Percentiles rank a stretch among this genome's conserved stretches.
Conservation (phyloP, 2,797 vertebrate species). For the Lemur catta region DNA sequence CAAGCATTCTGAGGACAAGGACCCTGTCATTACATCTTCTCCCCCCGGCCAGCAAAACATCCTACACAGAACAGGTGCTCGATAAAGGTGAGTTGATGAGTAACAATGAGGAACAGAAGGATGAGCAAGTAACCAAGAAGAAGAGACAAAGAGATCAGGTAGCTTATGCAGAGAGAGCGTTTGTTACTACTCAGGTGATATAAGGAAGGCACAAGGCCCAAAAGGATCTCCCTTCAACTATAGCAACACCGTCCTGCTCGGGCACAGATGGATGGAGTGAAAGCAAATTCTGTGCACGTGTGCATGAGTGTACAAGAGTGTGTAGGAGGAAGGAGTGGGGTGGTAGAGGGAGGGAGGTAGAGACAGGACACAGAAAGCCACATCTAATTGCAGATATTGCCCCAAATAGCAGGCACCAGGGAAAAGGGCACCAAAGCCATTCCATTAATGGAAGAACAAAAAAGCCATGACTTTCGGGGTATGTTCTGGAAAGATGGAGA, state of each 20-base stretch:
- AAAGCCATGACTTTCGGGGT: not conserved
- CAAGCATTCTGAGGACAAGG: not conserved
- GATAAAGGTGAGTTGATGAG: not conserved
- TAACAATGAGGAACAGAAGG: not conserved
- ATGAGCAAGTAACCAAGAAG: not conserved
- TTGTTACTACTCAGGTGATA: not conserved
- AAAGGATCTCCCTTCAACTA: not conserved
- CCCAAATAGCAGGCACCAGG: not conserved
- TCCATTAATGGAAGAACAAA: not conserved
- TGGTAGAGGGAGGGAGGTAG: not conserved
- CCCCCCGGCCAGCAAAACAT: not conserved
- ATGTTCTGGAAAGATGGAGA: not conserved
- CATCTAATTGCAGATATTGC: not conserved
- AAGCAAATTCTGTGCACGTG: not conserved
- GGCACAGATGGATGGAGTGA: not conserved
- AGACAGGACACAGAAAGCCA: not conserved
- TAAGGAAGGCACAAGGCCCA: not conserved
- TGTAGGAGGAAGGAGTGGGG: rapidly evolving
- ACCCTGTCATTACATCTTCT: not conserved
- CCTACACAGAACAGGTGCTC: not conserved
- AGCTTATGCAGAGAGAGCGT: not conserved
- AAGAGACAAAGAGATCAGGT: not conserved
- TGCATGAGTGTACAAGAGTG: not conserved
- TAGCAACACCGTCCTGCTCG: too few species aligned
- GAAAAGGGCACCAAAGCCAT: not conserved